Evolutionary conservation across 2,797 vertebrate species (phyloP), one percentile per base, ranked within the genome.

Genomic region (Danio albolineatus): DNA sequence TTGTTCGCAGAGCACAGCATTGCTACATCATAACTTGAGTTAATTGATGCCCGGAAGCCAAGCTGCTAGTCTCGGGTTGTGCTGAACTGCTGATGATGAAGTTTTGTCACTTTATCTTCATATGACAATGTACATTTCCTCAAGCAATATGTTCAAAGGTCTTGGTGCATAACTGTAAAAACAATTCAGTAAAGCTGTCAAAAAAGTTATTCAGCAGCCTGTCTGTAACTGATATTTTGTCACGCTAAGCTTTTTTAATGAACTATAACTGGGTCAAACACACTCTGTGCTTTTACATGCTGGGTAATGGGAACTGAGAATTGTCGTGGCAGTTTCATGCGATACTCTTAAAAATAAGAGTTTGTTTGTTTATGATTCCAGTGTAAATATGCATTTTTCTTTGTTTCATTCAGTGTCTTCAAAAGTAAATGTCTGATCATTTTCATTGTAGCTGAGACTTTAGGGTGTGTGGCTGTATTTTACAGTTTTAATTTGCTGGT

Each of bases 101-200:
- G 14, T 49, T 67, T 41, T 46, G 16, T 19, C 76, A 78, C 21
- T 57, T 54, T n/a, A 59, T 48, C 41, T 60, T 82, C 48, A 79
- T 36, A 19, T 71, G 13, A 69, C 64, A 19, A 49, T 79, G 59
- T 69, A 7, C 16, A 7, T 39, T 41, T 49, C 80, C 61, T 73
- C 28, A 43, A 17, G 56, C 5, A 56, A 79, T 62, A 36, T 51
- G 67, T 80, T 71, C 75, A 78, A 84, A 82, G 73, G 73, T 77
- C 62, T 73, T 51, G 13, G 17, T 39, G 5, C 59, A 54, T 78
- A 51, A 70, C 59, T 64, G 48, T 64, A 10, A 66, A 66, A 38
- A 67, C 36, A 64, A 36, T 78, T 69, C 43, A 57, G 76, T 38
- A 28, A 78, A 78, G 43, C 36, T 48, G 41, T 67, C 41, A 66